Conservation (phyloP, 2,113 vertebrate genomes). For the Tupaia chinensis region DNA sequence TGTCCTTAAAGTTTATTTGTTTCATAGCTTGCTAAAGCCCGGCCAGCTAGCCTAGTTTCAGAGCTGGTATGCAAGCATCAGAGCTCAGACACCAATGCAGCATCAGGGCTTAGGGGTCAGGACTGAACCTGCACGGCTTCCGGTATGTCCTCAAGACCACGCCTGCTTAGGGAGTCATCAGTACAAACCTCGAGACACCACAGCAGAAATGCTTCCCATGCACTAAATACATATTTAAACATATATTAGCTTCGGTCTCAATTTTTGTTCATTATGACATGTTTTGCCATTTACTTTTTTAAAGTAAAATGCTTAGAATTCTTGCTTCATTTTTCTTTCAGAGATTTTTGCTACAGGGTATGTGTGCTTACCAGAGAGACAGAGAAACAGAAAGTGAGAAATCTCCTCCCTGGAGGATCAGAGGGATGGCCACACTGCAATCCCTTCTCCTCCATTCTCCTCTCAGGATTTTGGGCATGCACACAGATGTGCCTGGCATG, state of each 20-base stretch:
- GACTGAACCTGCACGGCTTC: background rate
- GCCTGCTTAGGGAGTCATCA: background rate
- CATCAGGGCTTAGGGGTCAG: background rate
- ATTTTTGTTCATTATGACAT: background rate
- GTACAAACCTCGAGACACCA: background rate
- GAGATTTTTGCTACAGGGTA: no score
- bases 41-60: background rate
- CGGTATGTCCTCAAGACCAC: background rate
- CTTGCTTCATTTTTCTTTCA: background rate
- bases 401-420: no score
- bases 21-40: background rate
- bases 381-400: no score
- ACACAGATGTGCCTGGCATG: no score
- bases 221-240: background rate
- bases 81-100: background rate
- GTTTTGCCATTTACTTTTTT: background rate
- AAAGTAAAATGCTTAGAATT: background rate
- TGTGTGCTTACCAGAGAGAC: no score
- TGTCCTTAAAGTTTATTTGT: background rate
- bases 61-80: background rate
- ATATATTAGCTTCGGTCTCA: constrained; percentile 21
- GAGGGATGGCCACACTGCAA: no score
- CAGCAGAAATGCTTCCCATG: background rate
- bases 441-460: no score
- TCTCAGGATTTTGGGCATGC: no score